Percentiles rank a stretch among this genome's conserved stretches.
phyloP scores from a whole-genome alignment of 2,113 vertebrate species.

The Glareola pratincola region DNA sequence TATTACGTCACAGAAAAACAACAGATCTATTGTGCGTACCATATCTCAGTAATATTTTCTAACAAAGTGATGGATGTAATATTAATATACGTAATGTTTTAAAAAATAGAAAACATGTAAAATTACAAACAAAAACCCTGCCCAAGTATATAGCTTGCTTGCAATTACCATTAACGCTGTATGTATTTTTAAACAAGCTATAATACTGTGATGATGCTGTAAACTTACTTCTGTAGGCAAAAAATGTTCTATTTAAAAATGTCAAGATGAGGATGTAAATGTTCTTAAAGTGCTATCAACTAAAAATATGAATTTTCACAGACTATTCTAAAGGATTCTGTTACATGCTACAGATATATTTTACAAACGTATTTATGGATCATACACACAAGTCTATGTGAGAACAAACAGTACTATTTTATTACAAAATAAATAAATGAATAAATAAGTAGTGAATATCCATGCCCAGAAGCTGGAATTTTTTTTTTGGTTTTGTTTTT shows the following conservation, averaged over 20 bases:
- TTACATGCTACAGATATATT: constrained; percentile 13
- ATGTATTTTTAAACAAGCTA: constrained; percentile 61
- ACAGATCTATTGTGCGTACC: background rate
- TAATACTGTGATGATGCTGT: constrained; percentile 57
- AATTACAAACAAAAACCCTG: background rate
- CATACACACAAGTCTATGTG: background rate
- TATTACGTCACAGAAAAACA: background rate
- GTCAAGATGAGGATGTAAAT: constrained; percentile 49
- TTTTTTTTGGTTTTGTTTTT: background rate
- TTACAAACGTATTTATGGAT: constrained; percentile 46
- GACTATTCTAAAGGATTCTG: background rate
- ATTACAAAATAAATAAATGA: constrained; percentile 45
- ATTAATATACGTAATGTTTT: constrained; percentile 17
- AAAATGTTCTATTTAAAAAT: constrained; percentile 32
- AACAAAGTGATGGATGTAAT: constrained; percentile 26
- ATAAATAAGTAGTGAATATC: constrained; percentile 35
- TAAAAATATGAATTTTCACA: background rate
- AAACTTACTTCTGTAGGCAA: constrained; percentile 49
- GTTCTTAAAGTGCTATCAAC: constrained; percentile 52
- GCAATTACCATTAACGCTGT: constrained; percentile 37
- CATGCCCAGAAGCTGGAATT: background rate
- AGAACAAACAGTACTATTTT: constrained; percentile 49
- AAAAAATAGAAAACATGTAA: constrained; percentile 11
- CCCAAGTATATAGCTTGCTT: constrained; percentile 56
- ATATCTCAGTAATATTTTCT: constrained; percentile 26